phyloP scores from a whole-genome alignment of 30 jellyfish, hydroid and myxozoan genomes.

The Mastigias papua region DNA sequence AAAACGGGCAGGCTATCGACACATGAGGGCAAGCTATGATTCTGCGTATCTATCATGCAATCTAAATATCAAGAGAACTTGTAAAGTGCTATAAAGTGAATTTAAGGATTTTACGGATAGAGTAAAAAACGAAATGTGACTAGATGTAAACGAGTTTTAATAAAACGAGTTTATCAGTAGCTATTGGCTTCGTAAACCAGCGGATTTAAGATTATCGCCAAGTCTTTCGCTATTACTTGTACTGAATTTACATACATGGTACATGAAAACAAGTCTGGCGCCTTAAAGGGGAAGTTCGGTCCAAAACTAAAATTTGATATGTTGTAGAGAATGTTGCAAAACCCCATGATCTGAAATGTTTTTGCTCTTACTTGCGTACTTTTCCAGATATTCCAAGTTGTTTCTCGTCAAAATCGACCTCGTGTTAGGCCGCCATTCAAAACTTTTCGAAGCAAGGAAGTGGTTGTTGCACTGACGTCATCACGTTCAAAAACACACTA shows the following conservation, averaged over 20 bases:
- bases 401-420: no score
- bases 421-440: no score
- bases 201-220: background rate
- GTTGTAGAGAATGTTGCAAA: no score
- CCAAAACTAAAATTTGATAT: no score
- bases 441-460: no score
- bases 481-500: no score
- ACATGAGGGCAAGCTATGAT: slow-evolving; percentile 27
- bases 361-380: no score
- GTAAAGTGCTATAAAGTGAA: background rate
- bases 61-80: background rate
- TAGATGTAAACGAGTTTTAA: background rate
- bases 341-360: no score
- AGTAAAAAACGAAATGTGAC: background rate
- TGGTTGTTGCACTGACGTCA: no score
- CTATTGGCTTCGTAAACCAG: slow-evolving; percentile 1
- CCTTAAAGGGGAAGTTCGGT: no score
- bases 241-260: slow-evolving; percentile 1
- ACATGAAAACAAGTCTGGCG: background rate
- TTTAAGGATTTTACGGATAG: background rate
- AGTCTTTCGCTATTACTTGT: slow-evolving; percentile 6
- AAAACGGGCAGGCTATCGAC: slow-evolving; percentile 30
- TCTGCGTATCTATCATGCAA: slow-evolving; percentile 18
- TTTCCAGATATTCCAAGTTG: no score
- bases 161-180: slow-evolving; percentile 3